Percentiles rank a stretch among this genome's conserved stretches.
phyloP scores from a whole-genome alignment of 1,140 invertebrate genomes.

The Leptinotarsa lineolata region DNA sequence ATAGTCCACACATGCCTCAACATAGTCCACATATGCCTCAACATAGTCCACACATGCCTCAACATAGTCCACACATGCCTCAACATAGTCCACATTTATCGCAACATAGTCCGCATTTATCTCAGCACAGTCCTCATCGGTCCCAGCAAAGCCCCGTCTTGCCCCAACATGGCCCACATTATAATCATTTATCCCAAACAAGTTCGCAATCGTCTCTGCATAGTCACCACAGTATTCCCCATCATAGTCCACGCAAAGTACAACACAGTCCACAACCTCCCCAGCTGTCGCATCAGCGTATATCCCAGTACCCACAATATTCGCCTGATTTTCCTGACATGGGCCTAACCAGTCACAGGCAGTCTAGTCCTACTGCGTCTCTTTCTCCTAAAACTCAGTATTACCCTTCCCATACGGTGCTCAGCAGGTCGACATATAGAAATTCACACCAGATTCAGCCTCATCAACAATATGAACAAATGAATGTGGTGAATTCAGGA shows the following conservation, averaged over 20 bases:
- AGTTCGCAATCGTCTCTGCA: slow-evolving; percentile 30
- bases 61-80: slow-evolving; percentile 24
- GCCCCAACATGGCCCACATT: slow-evolving; percentile 26
- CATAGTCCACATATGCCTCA: slow-evolving; percentile 27
- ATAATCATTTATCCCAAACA: slow-evolving; percentile 16
- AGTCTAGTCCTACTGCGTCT: slow-evolving; percentile 43
- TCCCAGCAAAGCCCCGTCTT: slow-evolving; percentile 32
- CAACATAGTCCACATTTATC: slow-evolving; percentile 33
- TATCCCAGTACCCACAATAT: slow-evolving; percentile 24
- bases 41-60: slow-evolving; percentile 14
- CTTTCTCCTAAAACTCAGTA: slow-evolving; percentile 34
- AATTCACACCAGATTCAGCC: slow-evolving; percentile 52
- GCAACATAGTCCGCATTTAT: slow-evolving; percentile 24
- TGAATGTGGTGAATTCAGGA: slow-evolving; percentile 45
- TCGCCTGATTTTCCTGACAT: slow-evolving; percentile 19
- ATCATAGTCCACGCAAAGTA: slow-evolving; percentile 13
- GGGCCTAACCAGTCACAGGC: slow-evolving; percentile 29
- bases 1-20: slow-evolving; percentile 32
- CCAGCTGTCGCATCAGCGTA: slow-evolving; percentile 30
- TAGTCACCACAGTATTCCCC: slow-evolving; percentile 23
- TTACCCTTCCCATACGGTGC: slow-evolving; percentile 37
- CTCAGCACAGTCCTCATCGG: slow-evolving; percentile 31
- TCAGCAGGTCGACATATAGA: slow-evolving; percentile 34
- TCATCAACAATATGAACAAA: slow-evolving; percentile 55
- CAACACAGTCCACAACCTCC: slow-evolving; percentile 33